phyloP scores from a whole-genome alignment of 2,888 invertebrate genomes.

The Cosmia pyralina region DNA sequence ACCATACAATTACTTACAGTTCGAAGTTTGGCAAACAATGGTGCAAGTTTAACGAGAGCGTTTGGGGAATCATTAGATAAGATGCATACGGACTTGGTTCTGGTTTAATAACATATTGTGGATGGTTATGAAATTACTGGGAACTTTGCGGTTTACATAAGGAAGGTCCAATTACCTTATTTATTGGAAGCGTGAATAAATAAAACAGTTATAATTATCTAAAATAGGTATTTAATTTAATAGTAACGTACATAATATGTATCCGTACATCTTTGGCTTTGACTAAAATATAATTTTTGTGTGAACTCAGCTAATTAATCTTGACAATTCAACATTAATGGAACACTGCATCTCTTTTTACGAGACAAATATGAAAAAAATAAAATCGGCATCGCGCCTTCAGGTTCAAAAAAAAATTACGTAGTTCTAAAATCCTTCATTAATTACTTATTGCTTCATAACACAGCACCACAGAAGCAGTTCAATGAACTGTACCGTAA shows the following conservation, averaged over 20 bases:
- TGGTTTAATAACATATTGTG: conserved; percentile 20
- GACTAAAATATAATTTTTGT: not conserved
- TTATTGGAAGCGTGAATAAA: not conserved
- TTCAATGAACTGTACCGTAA: conserved; percentile 57
- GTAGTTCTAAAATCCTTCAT: conserved; percentile 7
- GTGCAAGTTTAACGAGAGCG: conserved; percentile 55
- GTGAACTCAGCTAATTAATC: not conserved
- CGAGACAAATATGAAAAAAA: not conserved
- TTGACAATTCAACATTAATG: no score
- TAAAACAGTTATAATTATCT: not conserved
- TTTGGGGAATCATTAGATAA: conserved; percentile 60
- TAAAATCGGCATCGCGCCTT: not conserved
- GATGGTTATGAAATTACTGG: conserved; percentile 12
- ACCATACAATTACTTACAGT: conserved; percentile 45
- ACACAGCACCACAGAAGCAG: conserved; percentile 29
- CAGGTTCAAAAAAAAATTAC: conserved; percentile 5
- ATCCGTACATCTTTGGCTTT: not conserved
- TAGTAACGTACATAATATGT: no score
- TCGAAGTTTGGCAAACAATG: conserved; percentile 47
- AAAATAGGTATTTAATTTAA: not conserved
- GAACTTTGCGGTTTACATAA: conserved; percentile 14
- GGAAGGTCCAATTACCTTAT: not conserved
- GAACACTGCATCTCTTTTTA: not conserved
- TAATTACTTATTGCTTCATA: conserved; percentile 26
- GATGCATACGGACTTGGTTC: conserved; percentile 45